A percentile compares a stretch with the other conserved stretches of the same genome.
These are phyloP conservation scores for Myodes glareolus DNA, from an alignment of 2,113 vertebrate genomes.

Conservation along the genomic window DNA sequence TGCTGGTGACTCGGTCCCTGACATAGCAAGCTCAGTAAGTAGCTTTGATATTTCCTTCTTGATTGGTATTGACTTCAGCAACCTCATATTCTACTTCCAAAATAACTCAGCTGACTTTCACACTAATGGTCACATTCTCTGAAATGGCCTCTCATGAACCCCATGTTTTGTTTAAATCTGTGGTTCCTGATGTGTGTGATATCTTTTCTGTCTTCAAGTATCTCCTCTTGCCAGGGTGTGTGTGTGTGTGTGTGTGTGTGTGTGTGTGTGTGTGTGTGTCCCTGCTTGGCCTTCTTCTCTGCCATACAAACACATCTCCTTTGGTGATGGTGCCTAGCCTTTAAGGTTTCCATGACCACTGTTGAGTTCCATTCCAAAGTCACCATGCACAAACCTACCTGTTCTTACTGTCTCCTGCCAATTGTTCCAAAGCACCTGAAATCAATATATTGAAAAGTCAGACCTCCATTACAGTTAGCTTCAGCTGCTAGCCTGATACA, in stretches of 20 bases:
- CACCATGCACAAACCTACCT: no score
- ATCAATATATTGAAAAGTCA: neutral
- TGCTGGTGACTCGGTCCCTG: neutral
- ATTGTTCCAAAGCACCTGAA: neutral
- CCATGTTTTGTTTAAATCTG: neutral
- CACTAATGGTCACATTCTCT: no score
- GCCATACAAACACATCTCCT: neutral
- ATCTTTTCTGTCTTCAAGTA: neutral
- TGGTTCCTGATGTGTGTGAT: fast-evolving
- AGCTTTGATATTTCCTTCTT: neutral
- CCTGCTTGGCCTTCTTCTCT: neutral
- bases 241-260: no score
- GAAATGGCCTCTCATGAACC: neutral
- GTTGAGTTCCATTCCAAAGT: neutral
- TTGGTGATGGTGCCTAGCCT: neutral
- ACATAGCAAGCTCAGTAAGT: neutral
- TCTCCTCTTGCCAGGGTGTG: neutral
- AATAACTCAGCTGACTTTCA: neutral
- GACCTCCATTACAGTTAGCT: neutral
- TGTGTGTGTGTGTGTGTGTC: no score
- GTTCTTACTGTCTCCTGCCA: neutral
- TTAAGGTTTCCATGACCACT: neutral
- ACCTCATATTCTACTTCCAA: neutral
- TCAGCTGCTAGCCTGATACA: neutral
- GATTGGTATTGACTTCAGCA: neutral